Conservation (phyloP, 2,797 vertebrate species). For the Sarcoramphus papa region DNA sequence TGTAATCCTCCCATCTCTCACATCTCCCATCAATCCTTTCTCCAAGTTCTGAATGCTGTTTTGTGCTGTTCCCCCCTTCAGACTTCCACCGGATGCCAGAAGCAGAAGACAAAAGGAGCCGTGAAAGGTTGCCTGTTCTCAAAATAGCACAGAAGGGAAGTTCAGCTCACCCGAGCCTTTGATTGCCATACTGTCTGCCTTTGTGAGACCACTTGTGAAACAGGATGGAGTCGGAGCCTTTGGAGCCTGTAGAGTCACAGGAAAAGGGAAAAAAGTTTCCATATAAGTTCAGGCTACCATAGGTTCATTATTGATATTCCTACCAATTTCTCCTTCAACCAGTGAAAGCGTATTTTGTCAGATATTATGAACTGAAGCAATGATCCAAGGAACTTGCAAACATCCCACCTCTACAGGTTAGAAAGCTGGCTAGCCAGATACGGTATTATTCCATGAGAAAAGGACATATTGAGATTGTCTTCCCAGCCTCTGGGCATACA, state of each 20-base stretch:
- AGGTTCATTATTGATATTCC: neutral
- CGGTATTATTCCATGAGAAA: neutral
- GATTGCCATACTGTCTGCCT: neutral
- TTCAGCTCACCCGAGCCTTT: neutral
- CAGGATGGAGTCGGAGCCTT: neutral
- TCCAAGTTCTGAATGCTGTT: neutral
- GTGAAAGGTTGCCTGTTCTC: neutral
- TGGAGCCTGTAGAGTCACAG: neutral
- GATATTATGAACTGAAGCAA: neutral
- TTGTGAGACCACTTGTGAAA: neutral
- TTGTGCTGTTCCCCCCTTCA: neutral
- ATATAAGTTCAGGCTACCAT: neutral
- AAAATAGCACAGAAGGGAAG: neutral
- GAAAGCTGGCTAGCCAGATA: neutral
- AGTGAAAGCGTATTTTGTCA: neutral
- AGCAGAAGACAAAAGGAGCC: neutral
- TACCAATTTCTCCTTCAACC: neutral
- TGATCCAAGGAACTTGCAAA: neutral
- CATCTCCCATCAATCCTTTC: neutral
- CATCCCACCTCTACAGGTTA: neutral
- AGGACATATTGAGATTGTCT: neutral
- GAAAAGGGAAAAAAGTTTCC: neutral
- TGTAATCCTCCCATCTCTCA: rapidly evolving
- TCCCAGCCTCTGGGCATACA: neutral
- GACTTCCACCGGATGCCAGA: neutral